Evolutionary conservation across 2,888 invertebrate genomes (phyloP).

Genomic region (Drosophila mayaguana): DNA sequence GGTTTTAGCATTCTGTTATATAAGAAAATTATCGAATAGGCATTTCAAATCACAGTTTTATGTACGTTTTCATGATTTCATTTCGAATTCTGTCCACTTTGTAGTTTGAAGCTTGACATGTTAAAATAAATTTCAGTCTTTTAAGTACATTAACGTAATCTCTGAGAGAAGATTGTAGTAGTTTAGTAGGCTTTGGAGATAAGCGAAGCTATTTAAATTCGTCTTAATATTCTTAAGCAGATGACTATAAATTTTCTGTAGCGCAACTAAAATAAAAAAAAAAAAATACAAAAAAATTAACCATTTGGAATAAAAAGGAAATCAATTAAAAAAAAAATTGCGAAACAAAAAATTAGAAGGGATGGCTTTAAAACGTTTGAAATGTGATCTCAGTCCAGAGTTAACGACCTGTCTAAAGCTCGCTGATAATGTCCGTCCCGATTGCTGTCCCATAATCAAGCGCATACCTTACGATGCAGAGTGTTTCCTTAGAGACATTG

Average conservation of each 20-base stretch:
- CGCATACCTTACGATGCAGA: slow-evolving; percentile 60
- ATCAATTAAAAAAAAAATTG: neutral
- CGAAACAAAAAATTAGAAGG: neutral
- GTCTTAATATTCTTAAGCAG: slow-evolving; percentile 21
- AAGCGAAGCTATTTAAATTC: neutral
- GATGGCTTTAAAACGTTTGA: slow-evolving; percentile 50
- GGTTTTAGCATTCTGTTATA: neutral
- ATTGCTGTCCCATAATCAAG: slow-evolving; percentile 67
- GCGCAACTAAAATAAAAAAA: slow-evolving; percentile 12
- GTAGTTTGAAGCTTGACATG: neutral
- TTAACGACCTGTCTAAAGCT: slow-evolving; percentile 49
- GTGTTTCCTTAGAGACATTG: slow-evolving; percentile 64
- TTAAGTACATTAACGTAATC: neutral
- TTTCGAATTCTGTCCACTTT: neutral
- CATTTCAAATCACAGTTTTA: neutral
- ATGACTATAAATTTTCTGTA: slow-evolving; percentile 37
- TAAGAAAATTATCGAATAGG: neutral
- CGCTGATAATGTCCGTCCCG: slow-evolving; percentile 53
- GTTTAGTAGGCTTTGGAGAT: slow-evolving; percentile 31
- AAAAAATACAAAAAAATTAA: slow-evolving; percentile 24
- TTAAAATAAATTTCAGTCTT: neutral
- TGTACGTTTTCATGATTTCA: neutral
- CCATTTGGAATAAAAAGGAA: neutral
- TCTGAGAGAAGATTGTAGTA: neutral
- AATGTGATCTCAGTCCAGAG: slow-evolving; percentile 64